These are phyloP conservation scores for Drosophila ficusphila DNA, from an alignment of 1,140 invertebrate species.

Conservation along the genomic window DNA sequence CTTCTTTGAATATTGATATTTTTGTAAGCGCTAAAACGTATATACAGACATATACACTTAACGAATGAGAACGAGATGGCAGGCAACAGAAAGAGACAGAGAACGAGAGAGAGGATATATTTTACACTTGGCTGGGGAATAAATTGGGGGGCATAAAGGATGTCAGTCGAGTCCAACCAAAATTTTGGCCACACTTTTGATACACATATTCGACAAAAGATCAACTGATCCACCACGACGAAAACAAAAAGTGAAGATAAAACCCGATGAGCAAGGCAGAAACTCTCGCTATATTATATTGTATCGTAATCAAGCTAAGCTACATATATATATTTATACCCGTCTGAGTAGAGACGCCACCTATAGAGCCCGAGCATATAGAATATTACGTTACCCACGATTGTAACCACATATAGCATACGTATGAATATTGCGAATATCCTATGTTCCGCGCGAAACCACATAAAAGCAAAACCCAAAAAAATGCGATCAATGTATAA, in stretches of 20 bases:
- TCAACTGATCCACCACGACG: constrained; percentile 18
- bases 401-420: constrained; percentile 47
- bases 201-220: constrained; percentile 45
- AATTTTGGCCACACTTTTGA: constrained; percentile 57
- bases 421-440: constrained; percentile 34
- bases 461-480: constrained; percentile 5
- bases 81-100: constrained; percentile 22
- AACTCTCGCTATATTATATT: constrained; percentile 27
- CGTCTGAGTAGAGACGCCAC: constrained; percentile 42
- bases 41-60: constrained; percentile 30
- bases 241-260: not conserved
- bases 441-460: constrained; percentile 21
- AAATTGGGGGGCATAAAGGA: not conserved
- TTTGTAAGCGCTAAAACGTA: constrained; percentile 65
- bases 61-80: constrained; percentile 10
- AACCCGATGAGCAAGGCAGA: not conserved
- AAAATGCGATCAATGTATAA: constrained; percentile 45
- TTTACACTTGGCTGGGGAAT: constrained; percentile 29
- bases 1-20: constrained; percentile 77
- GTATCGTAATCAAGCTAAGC: constrained; percentile 41
- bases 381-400: constrained; percentile 37
- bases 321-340: constrained; percentile 31
- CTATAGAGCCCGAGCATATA: constrained; percentile 40
- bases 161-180: constrained; percentile 29
- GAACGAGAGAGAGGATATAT: constrained; percentile 32